A percentile compares a stretch with the other conserved stretches of the same genome.
phyloP scores from a whole-genome alignment of 1,140 invertebrate species.

The Heliconius congener region DNA sequence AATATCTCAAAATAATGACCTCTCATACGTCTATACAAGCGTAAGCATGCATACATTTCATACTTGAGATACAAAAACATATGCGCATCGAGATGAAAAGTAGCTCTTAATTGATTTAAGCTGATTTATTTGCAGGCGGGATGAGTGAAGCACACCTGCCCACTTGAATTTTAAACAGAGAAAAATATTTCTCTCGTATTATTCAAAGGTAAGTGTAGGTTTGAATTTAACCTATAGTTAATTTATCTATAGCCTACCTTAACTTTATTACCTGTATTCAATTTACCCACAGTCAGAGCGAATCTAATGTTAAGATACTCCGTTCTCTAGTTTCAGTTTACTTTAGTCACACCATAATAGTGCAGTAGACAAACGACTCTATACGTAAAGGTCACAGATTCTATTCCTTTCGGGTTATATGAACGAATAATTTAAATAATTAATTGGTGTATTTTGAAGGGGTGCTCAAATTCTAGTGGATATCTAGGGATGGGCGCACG shows the following conservation, averaged over 20 bases:
- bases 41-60: background rate
- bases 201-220: too few relatives aligned
- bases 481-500: background rate
- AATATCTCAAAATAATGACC: background rate
- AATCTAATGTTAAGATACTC: background rate
- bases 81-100: slow-evolving; percentile 4
- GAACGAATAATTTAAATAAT: too few relatives aligned
- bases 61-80: slow-evolving; percentile 10
- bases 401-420: too few relatives aligned
- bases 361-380: too few relatives aligned
- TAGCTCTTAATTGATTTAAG: background rate
- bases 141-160: background rate
- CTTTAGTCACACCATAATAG: background rate
- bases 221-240: too few relatives aligned
- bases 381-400: too few relatives aligned
- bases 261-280: too few relatives aligned
- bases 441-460: background rate
- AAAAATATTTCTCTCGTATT: background rate
- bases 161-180: background rate
- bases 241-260: too few relatives aligned
- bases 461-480: background rate
- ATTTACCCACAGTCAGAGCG: background rate
- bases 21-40: background rate
- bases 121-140: background rate
- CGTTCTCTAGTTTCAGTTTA: background rate